A percentile compares a stretch with the other conserved stretches of the same genome.
Conservation (phyloP, 2,888 invertebrate species). For the Rhamphomyia laevipes region DNA sequence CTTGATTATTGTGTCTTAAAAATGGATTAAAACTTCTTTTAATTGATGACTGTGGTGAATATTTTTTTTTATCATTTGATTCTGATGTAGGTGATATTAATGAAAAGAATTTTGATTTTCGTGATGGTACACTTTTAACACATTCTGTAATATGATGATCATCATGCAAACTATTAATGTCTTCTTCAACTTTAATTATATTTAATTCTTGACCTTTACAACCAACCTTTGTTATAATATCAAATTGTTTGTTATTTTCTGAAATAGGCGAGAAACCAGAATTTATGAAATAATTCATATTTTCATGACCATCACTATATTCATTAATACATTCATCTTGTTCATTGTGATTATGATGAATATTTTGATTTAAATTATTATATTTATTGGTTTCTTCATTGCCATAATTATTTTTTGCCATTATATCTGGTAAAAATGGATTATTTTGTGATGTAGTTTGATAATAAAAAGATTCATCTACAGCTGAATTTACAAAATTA, state of each 20-base stretch:
- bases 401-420: conserved; percentile 29
- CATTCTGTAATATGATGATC: neutral
- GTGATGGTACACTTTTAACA: too few relatives aligned
- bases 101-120: conserved; percentile 29
- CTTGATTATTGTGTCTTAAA: conserved; percentile 17
- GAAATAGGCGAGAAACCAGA: conserved; percentile 16
- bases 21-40: conserved; percentile 32
- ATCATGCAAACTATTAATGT: conserved; percentile 10
- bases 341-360: neutral
- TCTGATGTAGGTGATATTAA: conserved; percentile 28
- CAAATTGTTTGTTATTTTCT: conserved; percentile 21
- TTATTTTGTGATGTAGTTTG: conserved; percentile 35
- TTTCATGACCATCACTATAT: too few relatives aligned
- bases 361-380: neutral
- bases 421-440: conserved; percentile 36
- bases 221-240: too few relatives aligned
- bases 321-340: too few relatives aligned
- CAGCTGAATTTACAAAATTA: neutral
- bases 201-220: conserved; percentile 4
- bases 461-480: conserved; percentile 25
- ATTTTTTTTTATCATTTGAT: conserved; percentile 19
- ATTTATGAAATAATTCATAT: too few relatives aligned
- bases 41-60: conserved; percentile 17
- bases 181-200: conserved; percentile 11
- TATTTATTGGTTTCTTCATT: conserved; percentile 10